A percentile compares a stretch with the other conserved stretches of the same genome.
phyloP scores from a whole-genome alignment of 2,888 invertebrate species.

The Drepanosiphum platanoidis region DNA sequence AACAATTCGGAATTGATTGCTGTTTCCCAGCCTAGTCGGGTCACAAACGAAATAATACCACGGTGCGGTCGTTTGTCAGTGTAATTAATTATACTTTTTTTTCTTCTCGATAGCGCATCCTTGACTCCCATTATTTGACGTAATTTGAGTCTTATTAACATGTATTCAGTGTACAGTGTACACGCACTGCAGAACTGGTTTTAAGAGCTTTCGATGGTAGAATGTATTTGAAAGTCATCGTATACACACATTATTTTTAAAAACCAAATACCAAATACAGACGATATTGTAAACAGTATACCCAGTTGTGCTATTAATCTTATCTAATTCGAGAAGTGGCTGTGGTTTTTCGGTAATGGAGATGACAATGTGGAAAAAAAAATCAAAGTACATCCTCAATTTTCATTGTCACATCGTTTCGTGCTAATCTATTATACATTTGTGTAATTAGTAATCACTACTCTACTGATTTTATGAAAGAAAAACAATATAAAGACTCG shows the following conservation, averaged over 20 bases:
- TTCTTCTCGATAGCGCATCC: neutral
- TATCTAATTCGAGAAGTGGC: neutral
- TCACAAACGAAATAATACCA: neutral
- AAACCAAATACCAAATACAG: neutral
- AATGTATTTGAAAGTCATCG: neutral
- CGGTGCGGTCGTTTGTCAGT: neutral
- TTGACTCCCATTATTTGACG: neutral
- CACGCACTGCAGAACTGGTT: neutral
- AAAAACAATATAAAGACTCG: neutral
- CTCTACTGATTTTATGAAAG: neutral
- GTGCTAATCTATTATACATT: neutral
- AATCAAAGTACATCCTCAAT: neutral
- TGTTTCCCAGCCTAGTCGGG: too few species aligned
- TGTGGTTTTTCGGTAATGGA: neutral
- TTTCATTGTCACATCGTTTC: neutral
- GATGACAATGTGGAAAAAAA: slow-evolving; percentile 31
- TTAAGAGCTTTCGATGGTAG: neutral
- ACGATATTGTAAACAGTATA: neutral
- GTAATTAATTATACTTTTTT: neutral
- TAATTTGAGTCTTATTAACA: neutral
- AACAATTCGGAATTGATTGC: too few species aligned
- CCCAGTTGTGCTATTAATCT: neutral
- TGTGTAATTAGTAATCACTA: neutral
- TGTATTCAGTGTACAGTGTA: too few species aligned
- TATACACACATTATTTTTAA: neutral